A percentile compares a stretch with the other conserved stretches of the same genome.
phyloP scores from a whole-genome alignment of 1,140 invertebrate species.

The Eulimnadia texana region DNA sequence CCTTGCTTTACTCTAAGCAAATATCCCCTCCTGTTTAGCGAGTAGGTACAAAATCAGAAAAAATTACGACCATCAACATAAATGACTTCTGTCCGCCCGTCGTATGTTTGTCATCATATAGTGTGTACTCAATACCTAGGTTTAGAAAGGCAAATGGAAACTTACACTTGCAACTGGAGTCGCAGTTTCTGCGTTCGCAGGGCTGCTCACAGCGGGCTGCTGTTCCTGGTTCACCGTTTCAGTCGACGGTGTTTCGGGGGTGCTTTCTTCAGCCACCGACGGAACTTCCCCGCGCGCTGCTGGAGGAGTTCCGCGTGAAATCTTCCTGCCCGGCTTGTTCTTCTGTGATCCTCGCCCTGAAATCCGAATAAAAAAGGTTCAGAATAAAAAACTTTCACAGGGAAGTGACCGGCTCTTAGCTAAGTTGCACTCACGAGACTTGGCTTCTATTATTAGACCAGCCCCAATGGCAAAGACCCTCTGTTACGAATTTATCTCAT shows the following conservation, averaged over 20 bases:
- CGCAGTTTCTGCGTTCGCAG: too few relatives aligned
- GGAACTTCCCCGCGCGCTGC: neutral
- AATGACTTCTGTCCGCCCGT: conserved; percentile 12
- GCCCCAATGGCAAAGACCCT: too few relatives aligned
- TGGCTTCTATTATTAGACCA: too few relatives aligned
- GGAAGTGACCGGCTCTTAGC: too few relatives aligned
- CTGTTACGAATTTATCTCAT: too few relatives aligned
- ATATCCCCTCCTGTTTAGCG: too few relatives aligned
- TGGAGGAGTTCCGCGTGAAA: neutral
- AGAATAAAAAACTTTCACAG: too few relatives aligned
- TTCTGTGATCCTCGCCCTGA: neutral
- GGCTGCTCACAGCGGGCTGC: neutral
- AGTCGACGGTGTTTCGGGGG: neutral
- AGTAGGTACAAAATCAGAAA: too few relatives aligned
- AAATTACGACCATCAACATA: conserved; percentile 8
- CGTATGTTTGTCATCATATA: neutral
- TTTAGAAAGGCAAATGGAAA: neutral
- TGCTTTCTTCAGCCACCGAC: neutral
- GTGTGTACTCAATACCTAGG: neutral
- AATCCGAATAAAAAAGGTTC: neutral
- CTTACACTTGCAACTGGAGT: too few relatives aligned
- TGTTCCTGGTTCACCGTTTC: neutral
- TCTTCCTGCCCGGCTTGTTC: neutral
- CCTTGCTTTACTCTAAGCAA: too few relatives aligned
- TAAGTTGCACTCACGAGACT: too few relatives aligned